Conservation (phyloP, 2,888 invertebrate genomes). For the Aphidoletes aphidimyza region DNA sequence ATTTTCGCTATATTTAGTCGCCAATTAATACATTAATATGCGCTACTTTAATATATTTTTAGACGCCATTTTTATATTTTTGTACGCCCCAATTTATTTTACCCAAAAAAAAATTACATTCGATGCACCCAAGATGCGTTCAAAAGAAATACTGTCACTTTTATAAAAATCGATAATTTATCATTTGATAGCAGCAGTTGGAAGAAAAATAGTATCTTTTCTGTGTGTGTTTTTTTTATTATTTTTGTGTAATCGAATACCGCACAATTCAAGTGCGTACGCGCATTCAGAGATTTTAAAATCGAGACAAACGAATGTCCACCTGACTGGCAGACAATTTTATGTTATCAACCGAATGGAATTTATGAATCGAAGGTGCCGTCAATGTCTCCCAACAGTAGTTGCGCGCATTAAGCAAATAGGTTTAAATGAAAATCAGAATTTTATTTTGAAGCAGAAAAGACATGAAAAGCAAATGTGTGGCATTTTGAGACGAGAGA, state of each 20-base stretch:
- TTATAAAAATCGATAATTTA: conserved; percentile 32
- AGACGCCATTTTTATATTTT: no score
- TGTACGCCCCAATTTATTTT: no score
- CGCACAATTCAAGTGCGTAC: neutral
- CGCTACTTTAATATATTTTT: no score
- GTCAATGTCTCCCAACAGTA: neutral
- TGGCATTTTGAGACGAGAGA: conserved; percentile 20
- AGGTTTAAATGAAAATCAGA: conserved; percentile 21
- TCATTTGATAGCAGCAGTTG: conserved; percentile 10
- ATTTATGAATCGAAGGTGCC: neutral
- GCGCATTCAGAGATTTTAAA: neutral
- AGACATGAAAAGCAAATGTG: neutral
- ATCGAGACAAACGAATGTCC: conserved; percentile 2
- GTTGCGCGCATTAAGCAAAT: conserved; percentile 11
- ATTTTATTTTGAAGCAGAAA: neutral
- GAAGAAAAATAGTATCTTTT: no score
- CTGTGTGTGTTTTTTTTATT: no score
- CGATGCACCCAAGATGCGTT: no score
- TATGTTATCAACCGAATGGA: neutral
- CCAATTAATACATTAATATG: no score
- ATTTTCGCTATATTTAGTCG: no score
- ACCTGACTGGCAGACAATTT: conserved; percentile 18
- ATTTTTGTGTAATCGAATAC: conserved; percentile 33
- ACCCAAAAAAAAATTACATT: no score
- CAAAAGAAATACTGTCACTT: neutral